Evolutionary conservation across 37 sponge, comb jelly and placozoan genomes (phyloP).

Genomic region (Agelas oroides): DNA sequence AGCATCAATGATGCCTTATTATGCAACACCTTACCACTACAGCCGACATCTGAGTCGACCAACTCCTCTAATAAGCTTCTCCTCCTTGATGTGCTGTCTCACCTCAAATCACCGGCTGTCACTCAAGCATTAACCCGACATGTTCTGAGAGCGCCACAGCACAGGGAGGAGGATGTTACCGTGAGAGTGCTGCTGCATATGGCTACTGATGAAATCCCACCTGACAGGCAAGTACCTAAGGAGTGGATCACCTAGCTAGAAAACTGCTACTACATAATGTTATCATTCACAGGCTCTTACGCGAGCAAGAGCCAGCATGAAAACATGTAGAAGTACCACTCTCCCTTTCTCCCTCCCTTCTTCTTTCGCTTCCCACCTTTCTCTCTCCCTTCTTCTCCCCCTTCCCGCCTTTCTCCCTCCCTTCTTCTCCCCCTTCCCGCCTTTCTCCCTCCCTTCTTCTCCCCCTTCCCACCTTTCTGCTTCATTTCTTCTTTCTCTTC

Average conservation of each 20-base stretch:
- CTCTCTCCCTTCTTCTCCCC: too few species aligned
- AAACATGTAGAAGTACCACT: too few species aligned
- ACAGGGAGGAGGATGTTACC: neutral
- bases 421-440: neutral
- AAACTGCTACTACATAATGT: neutral
- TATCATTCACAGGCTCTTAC: neutral
- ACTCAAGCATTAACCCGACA: neutral
- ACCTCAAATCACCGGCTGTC: neutral
- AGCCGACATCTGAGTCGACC: neutral
- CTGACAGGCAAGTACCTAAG: neutral
- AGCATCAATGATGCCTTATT: too few species aligned
- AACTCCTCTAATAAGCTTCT: neutral
- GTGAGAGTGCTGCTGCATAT: neutral
- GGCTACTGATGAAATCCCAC: neutral
- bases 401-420: neutral
- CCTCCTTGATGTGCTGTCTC: slow-evolving; percentile 17
- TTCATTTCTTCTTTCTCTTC: too few species aligned
- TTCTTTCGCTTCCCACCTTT: too few species aligned
- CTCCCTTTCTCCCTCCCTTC: too few species aligned
- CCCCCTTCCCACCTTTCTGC: too few species aligned
- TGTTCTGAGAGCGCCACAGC: neutral
- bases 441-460: neutral
- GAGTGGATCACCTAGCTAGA: too few species aligned
- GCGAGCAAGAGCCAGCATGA: too few species aligned
- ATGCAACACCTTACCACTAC: too few species aligned